Conservation (phyloP, 2,797 vertebrate genomes). For the Cercopithecus mitis region DNA sequence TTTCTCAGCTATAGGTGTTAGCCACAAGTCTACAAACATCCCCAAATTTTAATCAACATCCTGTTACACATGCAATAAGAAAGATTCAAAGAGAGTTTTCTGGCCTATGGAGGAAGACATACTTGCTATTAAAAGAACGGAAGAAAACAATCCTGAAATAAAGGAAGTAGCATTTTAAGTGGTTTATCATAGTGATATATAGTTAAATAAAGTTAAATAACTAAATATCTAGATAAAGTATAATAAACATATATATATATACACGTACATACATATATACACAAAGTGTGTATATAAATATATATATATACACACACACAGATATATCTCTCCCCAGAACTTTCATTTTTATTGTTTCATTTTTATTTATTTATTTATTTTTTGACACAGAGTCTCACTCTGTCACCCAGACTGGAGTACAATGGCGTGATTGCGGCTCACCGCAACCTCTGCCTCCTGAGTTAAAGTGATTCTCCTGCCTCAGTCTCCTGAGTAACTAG, state of each 20-base stretch:
- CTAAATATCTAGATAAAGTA: not conserved
- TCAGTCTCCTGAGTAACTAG: no score
- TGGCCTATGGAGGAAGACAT: not conserved
- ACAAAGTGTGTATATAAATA: not conserved
- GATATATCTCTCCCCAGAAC: no score
- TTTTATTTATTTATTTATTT: no score
- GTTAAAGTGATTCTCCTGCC: no score
- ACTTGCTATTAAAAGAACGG: not conserved
- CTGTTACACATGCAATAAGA: not conserved
- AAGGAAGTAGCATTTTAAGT: not conserved
- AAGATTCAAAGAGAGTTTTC: not conserved
- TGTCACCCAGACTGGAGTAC: no score
- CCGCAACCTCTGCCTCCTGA: no score
- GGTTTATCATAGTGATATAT: not conserved
- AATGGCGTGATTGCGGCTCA: no score
- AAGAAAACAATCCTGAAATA: not conserved
- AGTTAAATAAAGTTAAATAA: not conserved
- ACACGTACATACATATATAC: accelerated
- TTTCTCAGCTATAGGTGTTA: not conserved
- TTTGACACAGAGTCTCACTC: no score
- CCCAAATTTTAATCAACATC: not conserved
- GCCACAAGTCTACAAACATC: not conserved
- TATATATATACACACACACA: not conserved
- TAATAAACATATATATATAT: not conserved
- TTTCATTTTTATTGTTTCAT: no score